These are phyloP conservation scores for Acipenser ruthenus DNA, from an alignment of 2,797 vertebrate genomes.

Conservation along the genomic window DNA sequence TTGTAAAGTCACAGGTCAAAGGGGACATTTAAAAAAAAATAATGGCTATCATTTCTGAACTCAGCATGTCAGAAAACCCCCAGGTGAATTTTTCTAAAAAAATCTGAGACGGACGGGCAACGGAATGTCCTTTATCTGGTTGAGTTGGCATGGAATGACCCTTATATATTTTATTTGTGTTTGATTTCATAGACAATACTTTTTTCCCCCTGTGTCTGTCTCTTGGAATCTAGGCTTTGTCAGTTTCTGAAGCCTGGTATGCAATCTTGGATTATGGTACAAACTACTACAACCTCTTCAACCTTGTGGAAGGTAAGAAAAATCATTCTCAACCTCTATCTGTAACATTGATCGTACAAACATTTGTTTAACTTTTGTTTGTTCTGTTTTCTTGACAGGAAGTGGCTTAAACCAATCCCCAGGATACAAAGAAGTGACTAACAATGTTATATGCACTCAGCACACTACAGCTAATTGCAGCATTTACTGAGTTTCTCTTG, in stretches of 20 bases:
- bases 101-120: too few species aligned
- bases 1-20: too few species aligned
- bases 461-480: constrained; percentile 56
- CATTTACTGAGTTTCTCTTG: constrained; percentile 21
- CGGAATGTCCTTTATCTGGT: too few species aligned
- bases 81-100: too few species aligned
- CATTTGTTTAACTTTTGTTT: not conserved
- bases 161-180: too few species aligned
- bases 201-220: too few species aligned
- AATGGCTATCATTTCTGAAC: too few species aligned
- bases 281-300: constrained; percentile 70
- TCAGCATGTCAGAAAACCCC: too few species aligned
- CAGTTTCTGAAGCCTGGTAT: constrained; percentile 54
- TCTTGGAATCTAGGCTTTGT: constrained; percentile 42
- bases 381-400: constrained; percentile 38
- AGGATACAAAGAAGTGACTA: constrained; percentile 52
- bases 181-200: too few species aligned
- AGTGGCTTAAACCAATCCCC: constrained; percentile 48
- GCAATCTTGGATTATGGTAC: constrained; percentile 48
- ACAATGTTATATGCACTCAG: constrained; percentile 58
- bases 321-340: not conserved
- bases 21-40: too few species aligned
- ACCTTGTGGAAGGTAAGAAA: constrained; percentile 50
- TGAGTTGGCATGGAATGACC: too few species aligned
- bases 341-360: not conserved